A percentile compares a stretch with the other conserved stretches of the same genome.
phyloP scores from a whole-genome alignment of 2,888 invertebrate species.

The Spodoptera picta region DNA sequence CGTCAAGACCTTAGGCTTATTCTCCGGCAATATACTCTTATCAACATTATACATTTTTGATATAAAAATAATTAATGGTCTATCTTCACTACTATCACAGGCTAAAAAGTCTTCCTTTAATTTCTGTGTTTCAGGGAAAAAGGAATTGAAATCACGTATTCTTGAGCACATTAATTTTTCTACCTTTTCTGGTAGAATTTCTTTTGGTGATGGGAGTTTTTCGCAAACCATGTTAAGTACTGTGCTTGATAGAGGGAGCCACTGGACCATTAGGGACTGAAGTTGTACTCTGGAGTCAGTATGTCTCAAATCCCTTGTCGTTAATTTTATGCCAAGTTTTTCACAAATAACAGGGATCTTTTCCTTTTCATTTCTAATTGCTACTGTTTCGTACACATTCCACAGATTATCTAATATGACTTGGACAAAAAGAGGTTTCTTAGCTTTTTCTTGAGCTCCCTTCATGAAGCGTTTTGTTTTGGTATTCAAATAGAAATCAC shows the following conservation, averaged over 20 bases:
- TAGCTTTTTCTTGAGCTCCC: conserved; percentile 97
- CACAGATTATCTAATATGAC: conserved; percentile 97
- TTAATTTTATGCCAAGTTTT: conserved; percentile 93
- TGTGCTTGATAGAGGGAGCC: conserved; percentile 95
- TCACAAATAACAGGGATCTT: conserved; percentile 92
- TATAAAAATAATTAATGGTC: conserved; percentile 92
- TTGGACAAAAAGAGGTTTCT: conserved; percentile 97
- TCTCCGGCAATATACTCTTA: conserved; percentile 92
- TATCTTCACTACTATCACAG: conserved; percentile 90
- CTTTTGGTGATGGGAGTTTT: conserved; percentile 94
- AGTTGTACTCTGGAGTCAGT: conserved; percentile 94
- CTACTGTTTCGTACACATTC: conserved; percentile 95
- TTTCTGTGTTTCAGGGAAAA: conserved; percentile 91
- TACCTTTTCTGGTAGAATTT: conserved; percentile 92
- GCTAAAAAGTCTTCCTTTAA: conserved; percentile 91
- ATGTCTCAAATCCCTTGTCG: conserved; percentile 93
- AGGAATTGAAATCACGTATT: conserved; percentile 90
- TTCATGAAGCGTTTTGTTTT: conserved; percentile 95
- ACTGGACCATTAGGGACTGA: conserved; percentile 94
- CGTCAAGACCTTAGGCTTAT: conserved; percentile 93
- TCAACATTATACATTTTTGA: conserved; percentile 98
- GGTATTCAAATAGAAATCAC: conserved; percentile 96
- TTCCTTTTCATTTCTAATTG: conserved; percentile 92
- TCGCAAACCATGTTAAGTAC: conserved; percentile 94
- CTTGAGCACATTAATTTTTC: conserved; percentile 94